Evolutionary conservation across 2,113 vertebrate species (phyloP).

Genomic region (Copsychus sechellarum): DNA sequence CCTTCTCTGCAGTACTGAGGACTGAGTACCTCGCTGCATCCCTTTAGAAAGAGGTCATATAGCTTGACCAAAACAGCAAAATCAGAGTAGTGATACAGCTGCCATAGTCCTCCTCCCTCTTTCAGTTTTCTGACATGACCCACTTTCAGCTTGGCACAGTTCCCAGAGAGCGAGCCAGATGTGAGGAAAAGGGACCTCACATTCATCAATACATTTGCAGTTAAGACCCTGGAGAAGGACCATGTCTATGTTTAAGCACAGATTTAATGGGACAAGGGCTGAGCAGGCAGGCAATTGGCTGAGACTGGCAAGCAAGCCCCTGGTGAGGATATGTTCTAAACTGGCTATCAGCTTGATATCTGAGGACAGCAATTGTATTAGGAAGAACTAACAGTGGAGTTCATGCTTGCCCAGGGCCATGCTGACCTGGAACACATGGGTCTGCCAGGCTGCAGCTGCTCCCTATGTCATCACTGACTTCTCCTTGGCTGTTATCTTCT

Average conservation of each 20-base stretch:
- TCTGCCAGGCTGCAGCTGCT: not conserved
- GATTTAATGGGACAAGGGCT: not conserved
- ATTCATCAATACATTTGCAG: not conserved
- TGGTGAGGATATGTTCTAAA: not conserved
- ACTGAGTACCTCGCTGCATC: not conserved
- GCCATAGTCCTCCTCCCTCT: not conserved
- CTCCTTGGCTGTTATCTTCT: not conserved
- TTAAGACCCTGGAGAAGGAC: not conserved
- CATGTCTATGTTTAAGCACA: not conserved
- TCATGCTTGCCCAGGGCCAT: accelerated
- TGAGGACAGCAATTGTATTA: not conserved
- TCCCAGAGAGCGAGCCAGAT: not conserved
- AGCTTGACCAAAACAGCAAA: not conserved
- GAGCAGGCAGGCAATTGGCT: not conserved
- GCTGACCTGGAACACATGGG: not conserved
- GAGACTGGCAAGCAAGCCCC: not conserved
- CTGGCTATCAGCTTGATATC: not conserved
- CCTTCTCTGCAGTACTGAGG: not conserved
- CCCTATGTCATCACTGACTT: accelerated
- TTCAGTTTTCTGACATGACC: not conserved
- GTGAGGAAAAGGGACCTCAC: not conserved
- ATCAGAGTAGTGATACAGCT: not conserved
- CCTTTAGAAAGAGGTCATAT: not conserved
- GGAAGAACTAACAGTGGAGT: not conserved
- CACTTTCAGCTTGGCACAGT: not conserved